Evolutionary conservation across 2,113 vertebrate genomes (phyloP), one percentile per base, ranked within the genome.

Genomic region (sheep (Ovis aries)): DNA sequence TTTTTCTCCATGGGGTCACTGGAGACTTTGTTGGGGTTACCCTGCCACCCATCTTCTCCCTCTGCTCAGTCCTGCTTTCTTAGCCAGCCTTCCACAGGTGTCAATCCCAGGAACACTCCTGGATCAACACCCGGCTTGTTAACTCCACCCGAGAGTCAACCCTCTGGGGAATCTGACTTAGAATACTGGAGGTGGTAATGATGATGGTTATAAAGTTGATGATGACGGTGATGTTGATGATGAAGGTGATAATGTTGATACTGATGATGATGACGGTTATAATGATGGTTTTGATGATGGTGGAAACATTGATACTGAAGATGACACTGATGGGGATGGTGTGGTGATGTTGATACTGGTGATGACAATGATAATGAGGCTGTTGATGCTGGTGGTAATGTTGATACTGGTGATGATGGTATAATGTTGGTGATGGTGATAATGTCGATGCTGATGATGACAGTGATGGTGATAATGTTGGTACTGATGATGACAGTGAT

Each of bases 151-250:
- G 43, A 43, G 85, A 23, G 77, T 74, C 17, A 6, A 19, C 48
- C 33, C 59, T 45, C 80, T 48, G 40, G 62, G 90, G 81, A n/a
- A 45, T 23, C 36, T 6, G 19, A 10, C 40, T 43, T 64, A 36
- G 52, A 6, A 7, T 29, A 7, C 1, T 5, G 36, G 17, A 11
- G 53, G 13, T 88, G 17, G 2, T 52, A 62, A 15, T 31, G 36
- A 0, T 36, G 45, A 2, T 4, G 19, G 0, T 86, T 31, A 1
- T 21, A 31, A 4, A 13, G 21, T 0, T 15, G 55, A 3, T 50
- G 94, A 7, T 19, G 25, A n/a, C 15, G 8, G 7, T 64, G 7
- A n/a, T 67, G 7, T 1, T 64, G 62, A n/a, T 64, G 31, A 1
- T 31, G 59, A 4, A 8, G 60, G 15, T 33, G 62, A 0, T 33